Base-by-base conservation (phyloP, 1,140 invertebrate genomes). In the Philopotamus ludificatus region DNA sequence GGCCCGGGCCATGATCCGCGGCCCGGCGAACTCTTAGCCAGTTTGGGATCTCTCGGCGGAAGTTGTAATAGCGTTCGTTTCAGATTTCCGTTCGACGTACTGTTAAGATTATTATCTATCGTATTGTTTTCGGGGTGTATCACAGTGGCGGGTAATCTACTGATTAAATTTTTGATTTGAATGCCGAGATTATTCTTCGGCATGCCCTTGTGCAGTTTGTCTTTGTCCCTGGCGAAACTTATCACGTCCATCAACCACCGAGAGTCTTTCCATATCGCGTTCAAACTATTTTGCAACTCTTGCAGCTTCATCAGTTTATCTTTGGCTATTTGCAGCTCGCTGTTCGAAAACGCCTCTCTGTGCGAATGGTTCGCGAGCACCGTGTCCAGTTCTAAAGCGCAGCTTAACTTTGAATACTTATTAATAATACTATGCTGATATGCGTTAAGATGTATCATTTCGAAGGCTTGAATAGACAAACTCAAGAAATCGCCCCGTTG, bases 171-270 rank as follows among this genome's bases (percentile, higher is more conserved):
- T 50, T 73, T 71, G 71, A 77, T 72, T 42, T 68, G 72, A 15
- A 80, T 73, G 12, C 74, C 74, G 21, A 71, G 72, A 54, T 72
- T 71, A 59, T 78, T 72, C 61, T 78, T 79, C 20, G 82, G 79
- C 4, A 77, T 77, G 61, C 74, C 76, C 0, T 74, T 70, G 1
- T 73, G 72, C 7, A 76, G 70, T 70, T 81, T 81, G 54, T 81
- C 82, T 71, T 91, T 89, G 73, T 97, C 95, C 59, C 95, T 81
- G 0, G 95, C 94, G 74, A 94, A 95, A 0, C 91, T 89, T 39
- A 98, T 92, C 1, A 96, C 87, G 72, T 98, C 94, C 84, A 96
- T 93, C 0, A 98, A 84, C 96, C 96, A 99, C 10, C 97, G 85
- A 1, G 92, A 89, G 20, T 88, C 87, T 74, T 95, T 95, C 96